These are phyloP conservation scores for Colistium nudipinnis DNA, from an alignment of 2,113 vertebrate genomes.

Conservation along the genomic window DNA sequence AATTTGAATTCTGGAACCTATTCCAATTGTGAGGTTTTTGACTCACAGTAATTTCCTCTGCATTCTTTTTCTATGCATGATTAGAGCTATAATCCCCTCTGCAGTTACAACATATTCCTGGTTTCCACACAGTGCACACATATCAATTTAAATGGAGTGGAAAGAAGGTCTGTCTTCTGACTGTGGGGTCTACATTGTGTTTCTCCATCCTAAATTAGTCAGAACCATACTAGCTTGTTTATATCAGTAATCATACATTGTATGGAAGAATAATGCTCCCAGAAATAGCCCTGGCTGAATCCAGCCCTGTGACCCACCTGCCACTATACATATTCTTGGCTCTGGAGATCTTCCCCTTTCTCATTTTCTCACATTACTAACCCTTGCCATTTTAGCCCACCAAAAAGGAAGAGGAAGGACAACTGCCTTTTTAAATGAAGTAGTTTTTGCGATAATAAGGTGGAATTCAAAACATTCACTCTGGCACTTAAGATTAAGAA, in stretches of 20 bases:
- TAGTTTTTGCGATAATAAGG: too few species aligned
- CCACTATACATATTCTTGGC: neutral
- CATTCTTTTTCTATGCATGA: too few species aligned
- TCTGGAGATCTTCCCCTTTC: neutral
- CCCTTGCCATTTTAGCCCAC: neutral
- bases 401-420: neutral
- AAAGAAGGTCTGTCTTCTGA: too few species aligned
- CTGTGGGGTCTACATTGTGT: too few species aligned
- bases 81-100: too few species aligned
- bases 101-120: too few species aligned
- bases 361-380: neutral
- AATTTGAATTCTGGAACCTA: too few species aligned
- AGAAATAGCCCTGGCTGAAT: constrained; percentile 6
- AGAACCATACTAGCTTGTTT: neutral
- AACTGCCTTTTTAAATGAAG: neutral
- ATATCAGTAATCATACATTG: neutral
- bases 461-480: neutral
- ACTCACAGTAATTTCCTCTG: too few species aligned
- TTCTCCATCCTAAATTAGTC: neutral
- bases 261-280: neutral
- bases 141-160: too few species aligned
- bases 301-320: neutral
- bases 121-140: too few species aligned
- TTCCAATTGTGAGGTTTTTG: too few species aligned
- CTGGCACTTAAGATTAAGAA: constrained; percentile 3